Base-by-base conservation (phyloP, 2,113 vertebrate genomes). In the Nerophis lumbriciformis region DNA sequence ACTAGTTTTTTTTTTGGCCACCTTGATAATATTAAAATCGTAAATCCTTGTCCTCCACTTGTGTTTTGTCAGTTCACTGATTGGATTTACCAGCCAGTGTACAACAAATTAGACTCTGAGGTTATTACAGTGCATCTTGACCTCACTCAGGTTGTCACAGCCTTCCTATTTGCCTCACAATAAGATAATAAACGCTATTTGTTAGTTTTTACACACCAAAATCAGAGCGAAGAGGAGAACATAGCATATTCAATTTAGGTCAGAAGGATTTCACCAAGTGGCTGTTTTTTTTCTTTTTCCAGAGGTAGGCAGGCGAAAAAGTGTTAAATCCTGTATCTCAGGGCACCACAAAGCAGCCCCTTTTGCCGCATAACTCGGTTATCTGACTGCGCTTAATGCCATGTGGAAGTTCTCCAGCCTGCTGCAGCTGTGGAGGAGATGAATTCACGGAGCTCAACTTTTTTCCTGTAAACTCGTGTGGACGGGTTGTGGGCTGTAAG, bases 401-500 rank as follows among this genome's bases (percentile, higher is more conserved):
- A 63, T 44, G 35, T 68, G 68, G 63, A 72, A 71, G 77, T 62
- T 68, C 63, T 72, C 61, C 65, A 62, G 61, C 53, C 48, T 62
- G 66, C 73, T 56, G 74, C 69, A 71, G 75, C 68, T 60, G 64
- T 55, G 65, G 48, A 61, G 56, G 54, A 73, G 75, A 77, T 71
- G 42, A 77, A 82, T 80, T 75, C 62, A 71, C 48, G 8, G 48
- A 56, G 38, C 48, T 78, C 36, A 62, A 64, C 54, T 53, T 72
- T 15, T 42, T 56, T 11, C 55, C 38, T 2, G 68, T 59, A 73
- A 77, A 75, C 65, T 59, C 36, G 19, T 28, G 63, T 71, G 77
- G 69, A 63, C 53, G 53, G 59, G 67, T 54, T 77, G 71, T 67
- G 71, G 69, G 54, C 72, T 21, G 14, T 71, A 68, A 82, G 63